These are phyloP conservation scores for Tribolium freemani DNA, from an alignment of 2,888 invertebrate species.

Conservation along the genomic window DNA sequence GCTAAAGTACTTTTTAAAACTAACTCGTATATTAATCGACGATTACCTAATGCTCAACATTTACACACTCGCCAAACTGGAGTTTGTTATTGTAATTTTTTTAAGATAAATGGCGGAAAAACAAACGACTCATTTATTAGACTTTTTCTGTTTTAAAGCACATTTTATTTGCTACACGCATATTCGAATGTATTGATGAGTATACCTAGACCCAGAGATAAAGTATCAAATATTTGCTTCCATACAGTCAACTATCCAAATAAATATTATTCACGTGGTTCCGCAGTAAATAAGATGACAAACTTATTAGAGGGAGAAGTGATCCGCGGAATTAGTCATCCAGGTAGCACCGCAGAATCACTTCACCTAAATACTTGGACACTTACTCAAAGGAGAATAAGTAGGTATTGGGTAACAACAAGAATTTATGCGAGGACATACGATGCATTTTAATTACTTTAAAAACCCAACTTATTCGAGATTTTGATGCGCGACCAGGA, in stretches of 20 bases:
- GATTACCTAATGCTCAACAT: too few species aligned
- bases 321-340: constrained; percentile 19
- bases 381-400: constrained; percentile 10
- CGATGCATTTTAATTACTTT: neutral
- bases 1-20: too few species aligned
- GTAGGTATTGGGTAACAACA: neutral
- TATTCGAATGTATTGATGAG: too few species aligned
- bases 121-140: too few species aligned
- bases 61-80: too few species aligned
- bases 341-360: constrained; percentile 14
- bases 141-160: too few species aligned
- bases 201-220: neutral
- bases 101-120: too few species aligned
- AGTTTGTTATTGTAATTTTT: too few species aligned
- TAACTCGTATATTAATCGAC: too few species aligned
- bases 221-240: neutral
- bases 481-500: neutral
- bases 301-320: neutral
- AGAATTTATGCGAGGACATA: neutral
- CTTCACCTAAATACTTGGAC: constrained; percentile 22
- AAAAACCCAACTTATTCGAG: neutral
- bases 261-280: neutral
- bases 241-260: neutral
- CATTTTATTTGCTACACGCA: too few species aligned
- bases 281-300: constrained; percentile 13